Base-by-base conservation (phyloP, 1,140 invertebrate species). In the Lucilia cuprina region DNA sequence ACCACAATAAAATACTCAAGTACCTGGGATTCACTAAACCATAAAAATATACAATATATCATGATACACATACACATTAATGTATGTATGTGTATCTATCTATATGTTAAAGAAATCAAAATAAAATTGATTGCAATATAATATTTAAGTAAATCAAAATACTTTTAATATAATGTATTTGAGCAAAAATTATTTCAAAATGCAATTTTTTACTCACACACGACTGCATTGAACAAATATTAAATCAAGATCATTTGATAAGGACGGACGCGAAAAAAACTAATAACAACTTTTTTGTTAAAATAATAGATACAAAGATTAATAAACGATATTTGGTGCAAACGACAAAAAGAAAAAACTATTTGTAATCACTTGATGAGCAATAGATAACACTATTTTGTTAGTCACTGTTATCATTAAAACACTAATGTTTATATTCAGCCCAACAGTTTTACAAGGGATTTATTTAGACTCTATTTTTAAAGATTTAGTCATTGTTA, bases 21-120 rank as follows among this genome's bases (percentile, higher is more conserved):
- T 90, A 86, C 49, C 19, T 85, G 87, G 89, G 89, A 90, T 90
- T 90, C 87, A 88, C 88, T 90, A 89, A 90, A 86, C 87, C 88
- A 89, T 90, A 90, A 90, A 85, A 82, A 77, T 70, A 65, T 60
- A 55, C 34, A 50, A 60, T 60, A 17, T n/a, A 60, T 10, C 13
- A 21, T 17, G 65, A 21, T n/a, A n/a, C n/a, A n/a, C n/a, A n/a
- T n/a, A n/a, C n/a, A n/a, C n/a, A n/a, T n/a, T n/a, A n/a, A n/a
- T n/a, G 25, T 30, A 2, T 30, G 25, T 30, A 30, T 30, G 25
- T 3, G 19, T 17, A 14, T 13, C 0, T 55, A 55, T 55, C 9
- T 41, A 41, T 8, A 41, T 2, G 4, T 55, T 10, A 55, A 55
- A 14, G 12, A 55, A 17, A 55, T 55, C 13, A 55, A 17, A 49